Percentiles rank a stretch among this genome's conserved stretches.
phyloP scores from a whole-genome alignment of 1,140 invertebrate species.

The Leptinotarsa undecemlineata region DNA sequence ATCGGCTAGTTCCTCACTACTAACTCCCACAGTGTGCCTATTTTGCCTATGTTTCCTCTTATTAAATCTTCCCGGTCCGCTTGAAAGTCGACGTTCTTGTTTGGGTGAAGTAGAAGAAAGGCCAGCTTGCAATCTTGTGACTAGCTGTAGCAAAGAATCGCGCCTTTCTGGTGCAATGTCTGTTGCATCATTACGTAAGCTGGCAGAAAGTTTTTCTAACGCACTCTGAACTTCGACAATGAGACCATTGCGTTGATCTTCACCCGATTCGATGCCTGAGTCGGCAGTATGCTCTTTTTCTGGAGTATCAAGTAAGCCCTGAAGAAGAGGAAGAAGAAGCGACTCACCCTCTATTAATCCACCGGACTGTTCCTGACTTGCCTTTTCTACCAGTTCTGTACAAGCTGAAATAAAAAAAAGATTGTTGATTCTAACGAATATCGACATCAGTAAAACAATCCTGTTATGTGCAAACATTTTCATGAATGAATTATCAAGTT shows the following conservation, averaged over 20 bases:
- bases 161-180: conserved; percentile 60
- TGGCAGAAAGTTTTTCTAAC: conserved; percentile 71
- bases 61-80: conserved; percentile 34
- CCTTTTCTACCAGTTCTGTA: conserved; percentile 62
- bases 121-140: conserved; percentile 74
- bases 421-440: neutral
- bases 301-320: conserved; percentile 52
- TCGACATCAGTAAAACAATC: too few relatives aligned
- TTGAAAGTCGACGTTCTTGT: conserved; percentile 47
- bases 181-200: conserved; percentile 64
- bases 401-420: conserved; percentile 57
- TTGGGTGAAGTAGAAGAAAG: conserved; percentile 53
- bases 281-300: conserved; percentile 55
- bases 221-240: conserved; percentile 80
- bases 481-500: too few relatives aligned
- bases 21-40: conserved; percentile 81
- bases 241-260: conserved; percentile 65
- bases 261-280: conserved; percentile 71
- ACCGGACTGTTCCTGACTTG: conserved; percentile 53
- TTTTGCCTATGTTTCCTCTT: conserved; percentile 59
- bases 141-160: conserved; percentile 71
- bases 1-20: conserved; percentile 73
- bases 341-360: conserved; percentile 60
- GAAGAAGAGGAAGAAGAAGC: conserved; percentile 64
- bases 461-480: neutral